Evolutionary conservation across 2,888 invertebrate genomes (phyloP).

Genomic region (Patella caerulea): DNA sequence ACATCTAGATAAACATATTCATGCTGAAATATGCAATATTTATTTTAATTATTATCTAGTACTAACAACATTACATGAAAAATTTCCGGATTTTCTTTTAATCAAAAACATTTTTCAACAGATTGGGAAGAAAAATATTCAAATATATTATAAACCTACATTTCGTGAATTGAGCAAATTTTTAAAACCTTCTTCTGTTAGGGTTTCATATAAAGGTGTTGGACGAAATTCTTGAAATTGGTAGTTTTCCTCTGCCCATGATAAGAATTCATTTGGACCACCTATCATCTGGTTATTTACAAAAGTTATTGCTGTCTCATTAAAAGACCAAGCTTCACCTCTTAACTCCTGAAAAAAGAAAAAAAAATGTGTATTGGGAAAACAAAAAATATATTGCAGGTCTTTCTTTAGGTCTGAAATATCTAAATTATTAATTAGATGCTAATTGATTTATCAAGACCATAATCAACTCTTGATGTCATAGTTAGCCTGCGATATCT

Average conservation of each 20-base stretch:
- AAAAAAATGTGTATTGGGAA: neutral
- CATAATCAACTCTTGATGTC: too few relatives aligned
- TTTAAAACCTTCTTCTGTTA: slow-evolving; percentile 69
- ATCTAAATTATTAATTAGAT: too few relatives aligned
- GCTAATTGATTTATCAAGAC: too few relatives aligned
- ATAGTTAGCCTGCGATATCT: too few relatives aligned
- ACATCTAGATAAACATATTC: slow-evolving; percentile 68
- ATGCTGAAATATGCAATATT: slow-evolving; percentile 47
- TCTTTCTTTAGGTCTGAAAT: too few relatives aligned
- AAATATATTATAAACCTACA: slow-evolving; percentile 39
- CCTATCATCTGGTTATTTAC: slow-evolving; percentile 65
- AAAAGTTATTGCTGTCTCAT: slow-evolving; percentile 66
- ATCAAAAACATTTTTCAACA: too few relatives aligned
- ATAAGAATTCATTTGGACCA: slow-evolving; percentile 64
- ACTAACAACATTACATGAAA: neutral
- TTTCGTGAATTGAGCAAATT: slow-evolving; percentile 61
- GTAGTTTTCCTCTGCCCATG: slow-evolving; percentile 67
- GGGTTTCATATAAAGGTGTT: slow-evolving; percentile 59
- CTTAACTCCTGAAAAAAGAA: slow-evolving; percentile 61
- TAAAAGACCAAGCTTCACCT: slow-evolving; percentile 70
- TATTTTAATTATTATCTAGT: neutral
- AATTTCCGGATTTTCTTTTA: too few relatives aligned
- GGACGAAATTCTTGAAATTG: slow-evolving; percentile 69
- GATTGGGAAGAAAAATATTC: neutral
- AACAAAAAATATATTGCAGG: neutral